These are phyloP conservation scores for Cataglyphis livida DNA, from an alignment of 2,888 invertebrate species.

Conservation along the genomic window DNA sequence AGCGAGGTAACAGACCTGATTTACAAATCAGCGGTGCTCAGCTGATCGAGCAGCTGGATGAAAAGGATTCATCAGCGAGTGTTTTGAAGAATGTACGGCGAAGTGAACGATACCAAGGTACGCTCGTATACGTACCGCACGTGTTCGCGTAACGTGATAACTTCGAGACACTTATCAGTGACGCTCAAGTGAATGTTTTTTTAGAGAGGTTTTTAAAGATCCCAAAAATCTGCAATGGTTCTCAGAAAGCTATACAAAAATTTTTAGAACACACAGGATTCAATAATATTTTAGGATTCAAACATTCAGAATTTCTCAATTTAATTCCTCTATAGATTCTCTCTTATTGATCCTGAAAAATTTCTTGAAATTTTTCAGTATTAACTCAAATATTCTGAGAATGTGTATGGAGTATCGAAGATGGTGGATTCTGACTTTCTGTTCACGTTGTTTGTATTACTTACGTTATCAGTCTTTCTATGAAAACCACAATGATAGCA, in stretches of 20 bases:
- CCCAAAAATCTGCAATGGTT: background rate
- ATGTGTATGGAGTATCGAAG: background rate
- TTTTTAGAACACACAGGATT: no score
- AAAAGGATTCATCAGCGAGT: background rate
- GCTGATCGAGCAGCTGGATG: conserved; percentile 11
- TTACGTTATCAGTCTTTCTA: conserved; percentile 34
- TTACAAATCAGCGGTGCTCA: conserved; percentile 45
- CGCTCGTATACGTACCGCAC: conserved; percentile 19
- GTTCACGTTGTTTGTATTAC: conserved; percentile 30
- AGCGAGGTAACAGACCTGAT: conserved; percentile 12
- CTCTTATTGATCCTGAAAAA: background rate
- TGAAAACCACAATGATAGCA: conserved; percentile 79
- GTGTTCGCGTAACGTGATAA: conserved; percentile 48
- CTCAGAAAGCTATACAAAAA: background rate
- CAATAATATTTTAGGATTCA: no score
- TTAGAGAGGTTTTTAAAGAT: background rate
- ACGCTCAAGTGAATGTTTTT: conserved; percentile 12
- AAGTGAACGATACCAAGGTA: background rate
- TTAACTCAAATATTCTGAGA: background rate
- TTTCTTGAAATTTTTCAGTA: background rate
- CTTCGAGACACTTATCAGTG: background rate
- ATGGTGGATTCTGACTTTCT: background rate
- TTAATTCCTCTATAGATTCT: background rate
- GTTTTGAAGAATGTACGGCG: background rate
- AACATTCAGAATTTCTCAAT: background rate